Conservation (phyloP, 2,113 vertebrate genomes). For the Ictalurus furcatus region DNA sequence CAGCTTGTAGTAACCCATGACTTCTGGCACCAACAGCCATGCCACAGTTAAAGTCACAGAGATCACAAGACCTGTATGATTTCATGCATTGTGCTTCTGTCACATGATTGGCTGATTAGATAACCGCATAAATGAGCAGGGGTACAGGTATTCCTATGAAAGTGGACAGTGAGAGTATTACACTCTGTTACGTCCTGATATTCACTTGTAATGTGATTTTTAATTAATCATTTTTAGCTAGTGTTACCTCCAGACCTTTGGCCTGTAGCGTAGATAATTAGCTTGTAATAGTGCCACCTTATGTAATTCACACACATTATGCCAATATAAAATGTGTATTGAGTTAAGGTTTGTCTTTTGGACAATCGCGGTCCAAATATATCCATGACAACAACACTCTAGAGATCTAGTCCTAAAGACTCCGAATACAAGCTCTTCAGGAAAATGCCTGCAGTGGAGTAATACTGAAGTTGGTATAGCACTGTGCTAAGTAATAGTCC, state of each 20-base stretch:
- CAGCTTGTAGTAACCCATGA: no score
- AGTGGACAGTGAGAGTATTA: neutral
- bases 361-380: neutral
- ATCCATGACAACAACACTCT: neutral
- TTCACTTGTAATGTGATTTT: neutral
- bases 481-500: neutral
- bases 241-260: neutral
- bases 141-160: no score
- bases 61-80: no score
- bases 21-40: no score
- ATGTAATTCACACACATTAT: neutral
- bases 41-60: no score
- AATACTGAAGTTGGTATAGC: neutral
- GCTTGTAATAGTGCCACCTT: neutral
- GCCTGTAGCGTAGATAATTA: neutral
- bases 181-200: neutral
- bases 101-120: neutral
- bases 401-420: neutral
- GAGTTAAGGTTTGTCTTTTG: neutral
- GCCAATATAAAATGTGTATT: neutral
- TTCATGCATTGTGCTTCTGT: no score
- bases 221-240: neutral
- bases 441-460: neutral
- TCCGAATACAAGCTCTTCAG: neutral
- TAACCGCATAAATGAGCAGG: no score